Percentiles rank a stretch among this genome's conserved stretches.
phyloP scores from a whole-genome alignment of 35 echinoderm and acorn worm species.

The Acanthaster planci region DNA sequence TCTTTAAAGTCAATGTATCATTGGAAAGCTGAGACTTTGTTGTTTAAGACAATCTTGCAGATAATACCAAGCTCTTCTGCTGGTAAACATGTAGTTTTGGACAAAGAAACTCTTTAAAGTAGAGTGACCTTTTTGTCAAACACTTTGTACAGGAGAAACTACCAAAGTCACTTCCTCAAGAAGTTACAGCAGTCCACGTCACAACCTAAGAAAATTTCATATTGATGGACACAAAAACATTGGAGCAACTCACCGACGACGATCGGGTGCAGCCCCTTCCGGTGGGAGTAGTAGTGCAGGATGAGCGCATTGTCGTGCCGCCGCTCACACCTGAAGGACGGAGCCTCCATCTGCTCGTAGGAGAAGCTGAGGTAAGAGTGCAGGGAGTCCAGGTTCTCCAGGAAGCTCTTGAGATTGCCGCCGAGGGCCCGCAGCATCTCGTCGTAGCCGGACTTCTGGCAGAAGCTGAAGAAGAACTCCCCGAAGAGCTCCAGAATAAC shows the following conservation, averaged over 20 bases:
- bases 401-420: conserved; percentile 81
- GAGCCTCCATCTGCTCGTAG: conserved; percentile 98
- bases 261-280: conserved; percentile 98
- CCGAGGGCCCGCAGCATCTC: conserved; percentile 96
- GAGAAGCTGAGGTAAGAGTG: conserved; percentile 98
- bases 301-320: conserved; percentile 77
- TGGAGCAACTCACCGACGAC: conserved; percentile 76
- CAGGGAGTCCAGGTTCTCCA: conserved; percentile 95
- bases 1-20: no score
- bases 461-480: conserved; percentile 98
- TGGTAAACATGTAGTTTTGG: no score
- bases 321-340: conserved; percentile 92
- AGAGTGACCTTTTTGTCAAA: no score
- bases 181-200: no score
- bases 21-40: no score
- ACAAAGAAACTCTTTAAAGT: no score
- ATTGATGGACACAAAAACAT: no score
- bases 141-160: no score
- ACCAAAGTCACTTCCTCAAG: no score
- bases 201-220: no score
- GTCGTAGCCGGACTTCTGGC: conserved; percentile 91
- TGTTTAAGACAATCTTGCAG: no score
- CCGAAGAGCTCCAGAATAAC: conserved; percentile 91
- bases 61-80: no score
- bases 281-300: conserved; percentile 94